Percentiles rank a stretch among this genome's conserved stretches.
Conservation (phyloP, 1,140 invertebrate species). For the Pararge aegeria region DNA sequence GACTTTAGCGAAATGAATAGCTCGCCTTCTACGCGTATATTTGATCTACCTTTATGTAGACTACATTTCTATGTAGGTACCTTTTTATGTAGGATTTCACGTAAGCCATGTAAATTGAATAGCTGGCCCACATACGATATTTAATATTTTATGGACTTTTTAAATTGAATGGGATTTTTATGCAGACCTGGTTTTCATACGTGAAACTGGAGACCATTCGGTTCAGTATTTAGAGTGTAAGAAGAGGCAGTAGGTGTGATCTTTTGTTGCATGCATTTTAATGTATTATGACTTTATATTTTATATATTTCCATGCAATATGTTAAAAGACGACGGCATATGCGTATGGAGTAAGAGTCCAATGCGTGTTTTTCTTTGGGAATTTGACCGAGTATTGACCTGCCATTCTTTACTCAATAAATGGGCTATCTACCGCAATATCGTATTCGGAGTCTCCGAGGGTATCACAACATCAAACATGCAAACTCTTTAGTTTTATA, state of each 20-base stretch:
- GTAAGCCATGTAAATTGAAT: constrained; percentile 43
- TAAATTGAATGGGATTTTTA: constrained; percentile 26
- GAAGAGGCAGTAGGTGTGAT: not conserved
- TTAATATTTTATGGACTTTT: constrained; percentile 33
- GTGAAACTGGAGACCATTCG: not conserved
- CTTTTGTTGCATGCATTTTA: not conserved
- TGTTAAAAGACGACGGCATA: too few species aligned
- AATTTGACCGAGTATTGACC: too few species aligned
- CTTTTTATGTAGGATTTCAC: constrained; percentile 34
- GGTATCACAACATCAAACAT: too few species aligned
- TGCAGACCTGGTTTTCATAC: constrained; percentile 13
- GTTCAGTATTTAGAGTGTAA: not conserved
- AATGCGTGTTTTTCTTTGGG: too few species aligned
- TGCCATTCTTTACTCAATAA: too few species aligned
- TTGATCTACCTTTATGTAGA: constrained; percentile 29
- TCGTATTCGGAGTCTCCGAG: too few species aligned
- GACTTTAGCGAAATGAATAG: constrained; percentile 70
- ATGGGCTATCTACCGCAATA: too few species aligned
- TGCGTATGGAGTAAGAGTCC: too few species aligned
- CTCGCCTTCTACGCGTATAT: constrained; percentile 41
- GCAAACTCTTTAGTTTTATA: too few species aligned
- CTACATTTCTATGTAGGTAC: constrained; percentile 24
- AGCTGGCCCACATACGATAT: constrained; percentile 35
- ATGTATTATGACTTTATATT: not conserved
- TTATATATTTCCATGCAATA: not conserved